These are phyloP conservation scores for Mormyrus lacerda DNA, from an alignment of 2,113 vertebrate species.

Conservation along the genomic window DNA sequence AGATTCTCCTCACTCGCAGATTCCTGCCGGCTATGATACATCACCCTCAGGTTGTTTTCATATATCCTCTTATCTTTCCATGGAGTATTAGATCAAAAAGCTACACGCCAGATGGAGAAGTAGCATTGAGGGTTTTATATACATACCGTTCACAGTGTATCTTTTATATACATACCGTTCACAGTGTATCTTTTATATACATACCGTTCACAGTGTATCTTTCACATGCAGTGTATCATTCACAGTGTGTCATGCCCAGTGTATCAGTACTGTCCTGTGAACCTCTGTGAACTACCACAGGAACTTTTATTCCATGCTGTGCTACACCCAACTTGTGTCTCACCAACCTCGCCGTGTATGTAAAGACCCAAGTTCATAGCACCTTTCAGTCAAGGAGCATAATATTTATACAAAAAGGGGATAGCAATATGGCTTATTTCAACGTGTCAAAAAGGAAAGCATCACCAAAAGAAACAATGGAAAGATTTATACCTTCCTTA, in stretches of 20 bases:
- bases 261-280: background rate
- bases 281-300: background rate
- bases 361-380: background rate
- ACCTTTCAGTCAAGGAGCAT: background rate
- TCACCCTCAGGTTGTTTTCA: background rate
- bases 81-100: background rate
- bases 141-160: background rate
- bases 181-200: background rate
- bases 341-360: background rate
- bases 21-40: background rate
- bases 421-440: background rate
- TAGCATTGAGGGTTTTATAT: background rate
- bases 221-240: background rate
- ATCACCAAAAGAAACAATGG: background rate
- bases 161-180: background rate
- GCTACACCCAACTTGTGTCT: background rate
- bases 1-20: background rate
- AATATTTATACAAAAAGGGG: background rate
- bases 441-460: background rate
- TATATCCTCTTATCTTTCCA: background rate
- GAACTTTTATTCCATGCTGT: background rate
- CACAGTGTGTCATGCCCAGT: background rate
- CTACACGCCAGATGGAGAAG: background rate
- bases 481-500: background rate
- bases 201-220: background rate